phyloP scores from a whole-genome alignment of 2,113 vertebrate species.

The Toxotes chatareus region DNA sequence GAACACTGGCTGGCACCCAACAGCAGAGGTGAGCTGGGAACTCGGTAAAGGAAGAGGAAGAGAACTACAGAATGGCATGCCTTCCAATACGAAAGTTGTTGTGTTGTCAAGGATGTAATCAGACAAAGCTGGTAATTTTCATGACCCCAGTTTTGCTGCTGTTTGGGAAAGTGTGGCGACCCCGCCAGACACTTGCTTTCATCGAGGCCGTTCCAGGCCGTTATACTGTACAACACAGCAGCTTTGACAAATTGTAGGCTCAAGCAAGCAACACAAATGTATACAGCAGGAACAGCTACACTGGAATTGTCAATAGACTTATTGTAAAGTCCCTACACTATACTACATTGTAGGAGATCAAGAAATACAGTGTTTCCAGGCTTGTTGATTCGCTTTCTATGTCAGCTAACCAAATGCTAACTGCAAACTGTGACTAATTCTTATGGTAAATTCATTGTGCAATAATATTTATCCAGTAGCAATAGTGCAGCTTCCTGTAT shows the following conservation, averaged over 20 bases:
- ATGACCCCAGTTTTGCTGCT: not conserved
- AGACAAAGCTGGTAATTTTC: constrained; percentile 12
- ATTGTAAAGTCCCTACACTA: constrained; percentile 1
- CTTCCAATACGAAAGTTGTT: constrained; percentile 19
- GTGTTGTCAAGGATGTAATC: not conserved
- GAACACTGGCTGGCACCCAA: constrained; percentile 41
- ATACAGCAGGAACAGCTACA: not conserved
- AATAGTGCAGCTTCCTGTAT: constrained; percentile 51
- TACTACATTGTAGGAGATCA: constrained; percentile 3
- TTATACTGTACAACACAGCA: not conserved
- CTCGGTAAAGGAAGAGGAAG: constrained; percentile 35
- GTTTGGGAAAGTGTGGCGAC: constrained; percentile 6
- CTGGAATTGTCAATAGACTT: constrained; percentile 6
- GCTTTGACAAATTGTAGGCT: not conserved
- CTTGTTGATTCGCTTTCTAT: constrained; percentile 1
- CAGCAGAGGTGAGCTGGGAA: constrained; percentile 27
- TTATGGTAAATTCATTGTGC: constrained; percentile 13
- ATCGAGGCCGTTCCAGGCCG: not conserved
- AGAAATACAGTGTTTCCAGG: not conserved
- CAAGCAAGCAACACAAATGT: not conserved
- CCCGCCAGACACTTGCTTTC: not conserved
- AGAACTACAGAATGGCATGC: constrained; percentile 1
- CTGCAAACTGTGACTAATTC: not conserved
- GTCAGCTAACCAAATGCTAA: not conserved
- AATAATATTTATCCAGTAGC: constrained; percentile 25